Evolutionary conservation across 1,140 invertebrate genomes (phyloP).

Genomic region (Bombus confusus): DNA sequence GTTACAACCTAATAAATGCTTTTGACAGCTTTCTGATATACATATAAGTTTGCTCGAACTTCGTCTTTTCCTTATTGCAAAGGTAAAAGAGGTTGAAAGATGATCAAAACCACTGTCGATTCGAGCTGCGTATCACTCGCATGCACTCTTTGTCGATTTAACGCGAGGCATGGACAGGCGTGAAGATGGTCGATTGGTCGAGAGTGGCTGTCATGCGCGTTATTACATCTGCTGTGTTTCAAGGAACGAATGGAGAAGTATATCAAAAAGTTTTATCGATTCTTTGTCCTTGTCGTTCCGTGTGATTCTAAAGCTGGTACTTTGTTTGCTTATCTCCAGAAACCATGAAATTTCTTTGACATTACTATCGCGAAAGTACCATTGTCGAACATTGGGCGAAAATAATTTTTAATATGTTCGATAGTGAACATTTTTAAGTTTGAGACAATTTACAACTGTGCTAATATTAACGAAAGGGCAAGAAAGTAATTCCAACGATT

Average conservation of each 20-base stretch:
- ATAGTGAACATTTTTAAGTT: not conserved
- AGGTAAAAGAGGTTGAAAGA: not conserved
- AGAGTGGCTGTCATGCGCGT: constrained; percentile 47
- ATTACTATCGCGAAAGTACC: not conserved
- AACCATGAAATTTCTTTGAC: not conserved
- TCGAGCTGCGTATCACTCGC: constrained; percentile 27
- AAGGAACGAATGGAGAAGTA: constrained; percentile 21
- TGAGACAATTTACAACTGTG: not conserved
- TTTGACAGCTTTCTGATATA: not conserved
- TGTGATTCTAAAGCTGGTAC: constrained; percentile 24
- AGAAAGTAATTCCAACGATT: not conserved
- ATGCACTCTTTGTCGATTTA: constrained; percentile 38
- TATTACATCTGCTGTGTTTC: constrained; percentile 44
- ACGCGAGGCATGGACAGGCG: constrained; percentile 37
- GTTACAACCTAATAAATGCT: not conserved
- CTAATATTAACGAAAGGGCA: not conserved
- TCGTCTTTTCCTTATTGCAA: not conserved
- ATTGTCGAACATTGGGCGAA: not conserved
- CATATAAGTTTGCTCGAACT: not conserved
- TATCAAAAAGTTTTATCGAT: constrained; percentile 43
- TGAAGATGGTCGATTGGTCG: constrained; percentile 34
- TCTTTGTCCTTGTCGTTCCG: not conserved
- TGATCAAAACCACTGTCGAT: constrained; percentile 11
- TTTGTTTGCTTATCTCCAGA: not conserved
- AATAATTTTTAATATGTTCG: no score